These are phyloP conservation scores for Thaleichthys pacificus DNA, from an alignment of 2,797 vertebrate species.

Conservation along the genomic window DNA sequence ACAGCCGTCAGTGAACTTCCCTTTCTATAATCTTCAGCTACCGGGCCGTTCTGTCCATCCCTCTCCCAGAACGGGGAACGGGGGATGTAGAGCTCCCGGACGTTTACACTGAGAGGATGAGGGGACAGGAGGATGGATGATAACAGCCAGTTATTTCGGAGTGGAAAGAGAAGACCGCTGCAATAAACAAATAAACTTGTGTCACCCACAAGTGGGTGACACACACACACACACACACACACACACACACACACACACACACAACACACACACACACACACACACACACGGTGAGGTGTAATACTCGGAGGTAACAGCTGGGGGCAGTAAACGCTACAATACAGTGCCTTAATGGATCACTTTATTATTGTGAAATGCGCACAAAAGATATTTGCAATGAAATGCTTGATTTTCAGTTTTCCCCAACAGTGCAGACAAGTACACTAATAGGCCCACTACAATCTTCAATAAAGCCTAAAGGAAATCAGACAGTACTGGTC, in stretches of 20 bases:
- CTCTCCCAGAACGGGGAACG: slow-evolving; percentile 16
- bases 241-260: background rate
- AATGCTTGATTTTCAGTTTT: no score
- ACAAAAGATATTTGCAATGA: no score
- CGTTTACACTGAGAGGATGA: slow-evolving; percentile 15
- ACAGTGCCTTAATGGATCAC: background rate
- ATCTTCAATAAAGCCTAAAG: no score
- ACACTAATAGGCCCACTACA: no score
- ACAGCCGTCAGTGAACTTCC: slow-evolving; percentile 53
- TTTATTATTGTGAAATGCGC: no score
- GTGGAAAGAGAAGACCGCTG: background rate
- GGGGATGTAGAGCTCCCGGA: slow-evolving; percentile 20
- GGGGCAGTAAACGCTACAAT: background rate
- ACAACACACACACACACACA: background rate
- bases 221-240: background rate
- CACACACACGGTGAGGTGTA: background rate
- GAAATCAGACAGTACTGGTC: no score
- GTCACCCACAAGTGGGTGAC: background rate
- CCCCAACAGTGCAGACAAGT: no score
- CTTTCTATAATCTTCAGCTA: slow-evolving; percentile 57
- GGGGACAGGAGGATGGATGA: slow-evolving; percentile 9
- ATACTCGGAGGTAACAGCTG: background rate
- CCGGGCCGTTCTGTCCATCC: slow-evolving; percentile 44
- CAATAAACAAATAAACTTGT: no score
- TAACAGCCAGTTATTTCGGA: slow-evolving; percentile 8